Conservation (phyloP, 1,140 invertebrate species). For the Zaprionus camerounensis region DNA sequence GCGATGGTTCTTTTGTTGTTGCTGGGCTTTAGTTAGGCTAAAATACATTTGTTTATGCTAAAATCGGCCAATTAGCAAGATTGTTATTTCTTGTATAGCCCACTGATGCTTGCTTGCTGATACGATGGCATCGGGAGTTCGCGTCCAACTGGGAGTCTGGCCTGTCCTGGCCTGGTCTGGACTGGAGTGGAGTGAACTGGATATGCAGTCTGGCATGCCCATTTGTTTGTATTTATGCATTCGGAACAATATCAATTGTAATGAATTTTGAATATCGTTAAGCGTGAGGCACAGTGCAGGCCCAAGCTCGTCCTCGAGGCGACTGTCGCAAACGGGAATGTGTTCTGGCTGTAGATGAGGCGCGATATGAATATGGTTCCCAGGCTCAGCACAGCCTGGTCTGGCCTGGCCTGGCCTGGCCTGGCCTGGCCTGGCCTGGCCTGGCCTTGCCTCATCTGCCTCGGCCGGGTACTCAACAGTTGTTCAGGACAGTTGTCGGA, state of each 20-base stretch:
- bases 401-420: no score
- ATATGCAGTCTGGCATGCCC: conserved; percentile 57
- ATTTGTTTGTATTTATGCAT: conserved; percentile 84
- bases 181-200: background rate
- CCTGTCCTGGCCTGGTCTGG: background rate
- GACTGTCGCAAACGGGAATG: conserved; percentile 80
- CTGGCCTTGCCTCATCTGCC: background rate
- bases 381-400: conserved; percentile 44
- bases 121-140: conserved; percentile 34
- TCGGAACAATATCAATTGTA: conserved; percentile 84
- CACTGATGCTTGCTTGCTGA: conserved; percentile 71
- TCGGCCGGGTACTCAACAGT: conserved; percentile 22
- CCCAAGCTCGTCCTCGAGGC: conserved; percentile 18
- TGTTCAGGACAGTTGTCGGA: conserved; percentile 25
- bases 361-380: conserved; percentile 83
- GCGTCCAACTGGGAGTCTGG: background rate
- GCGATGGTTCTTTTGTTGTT: conserved; percentile 7
- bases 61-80: conserved; percentile 84
- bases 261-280: conserved; percentile 84
- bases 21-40: conserved; percentile 73
- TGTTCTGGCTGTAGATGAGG: conserved; percentile 71
- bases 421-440: background rate
- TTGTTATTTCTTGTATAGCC: conserved; percentile 84
- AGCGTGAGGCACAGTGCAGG: conserved; percentile 53
- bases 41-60: conserved; percentile 85